These are phyloP conservation scores for Aplysia californica DNA, from an alignment of 1,140 invertebrate genomes.

Conservation along the genomic window DNA sequence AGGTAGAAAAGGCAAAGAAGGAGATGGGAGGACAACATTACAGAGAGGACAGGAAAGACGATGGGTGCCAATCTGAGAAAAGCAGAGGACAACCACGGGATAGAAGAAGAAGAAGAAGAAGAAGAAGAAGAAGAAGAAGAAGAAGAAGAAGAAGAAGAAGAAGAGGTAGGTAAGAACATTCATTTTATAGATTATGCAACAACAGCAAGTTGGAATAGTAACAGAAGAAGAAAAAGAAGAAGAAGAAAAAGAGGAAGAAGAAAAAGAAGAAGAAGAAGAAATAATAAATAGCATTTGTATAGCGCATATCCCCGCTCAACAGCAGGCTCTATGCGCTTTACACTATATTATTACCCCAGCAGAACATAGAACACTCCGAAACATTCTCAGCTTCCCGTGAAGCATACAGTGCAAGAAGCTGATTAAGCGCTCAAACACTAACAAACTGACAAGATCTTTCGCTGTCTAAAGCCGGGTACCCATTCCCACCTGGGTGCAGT, in stretches of 20 bases:
- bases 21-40: not conserved
- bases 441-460: too few relatives aligned
- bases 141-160: slow-evolving; percentile 4
- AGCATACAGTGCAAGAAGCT: too few relatives aligned
- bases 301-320: too few relatives aligned
- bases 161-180: not conserved
- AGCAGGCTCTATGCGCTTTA: too few relatives aligned
- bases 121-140: slow-evolving; percentile 12
- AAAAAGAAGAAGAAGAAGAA: slow-evolving; percentile 2
- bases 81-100: not conserved
- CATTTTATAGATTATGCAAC: not conserved
- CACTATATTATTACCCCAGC: too few relatives aligned
- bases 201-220: not conserved
- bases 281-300: not conserved
- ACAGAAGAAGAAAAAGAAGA: slow-evolving; percentile 4
- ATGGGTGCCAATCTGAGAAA: too few relatives aligned
- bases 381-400: too few relatives aligned
- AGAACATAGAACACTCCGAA: too few relatives aligned
- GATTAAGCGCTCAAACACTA: too few relatives aligned
- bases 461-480: too few relatives aligned
- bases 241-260: not conserved
- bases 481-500: too few relatives aligned
- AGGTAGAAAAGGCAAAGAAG: not conserved
- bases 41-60: too few relatives aligned
- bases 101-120: slow-evolving; percentile 9